phyloP scores from a whole-genome alignment of 2,797 vertebrate genomes.

The Hapalemur alaotrensis region DNA sequence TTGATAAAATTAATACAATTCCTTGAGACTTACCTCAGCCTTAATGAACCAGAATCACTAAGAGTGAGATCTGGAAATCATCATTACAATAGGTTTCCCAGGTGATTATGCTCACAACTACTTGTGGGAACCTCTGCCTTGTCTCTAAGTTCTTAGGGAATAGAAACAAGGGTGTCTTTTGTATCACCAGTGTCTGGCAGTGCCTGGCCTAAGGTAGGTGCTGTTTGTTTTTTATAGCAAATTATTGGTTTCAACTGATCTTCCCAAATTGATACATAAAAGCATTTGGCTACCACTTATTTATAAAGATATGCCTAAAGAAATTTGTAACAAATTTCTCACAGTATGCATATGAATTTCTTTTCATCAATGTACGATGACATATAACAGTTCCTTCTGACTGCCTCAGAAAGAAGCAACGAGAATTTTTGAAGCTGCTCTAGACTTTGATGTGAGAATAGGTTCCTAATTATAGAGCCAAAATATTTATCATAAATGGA shows the following conservation, averaged over 20 bases:
- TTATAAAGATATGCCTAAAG: neutral
- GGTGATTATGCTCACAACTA: neutral
- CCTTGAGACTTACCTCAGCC: neutral
- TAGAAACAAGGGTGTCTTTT: neutral
- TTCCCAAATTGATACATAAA: neutral
- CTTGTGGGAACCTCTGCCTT: neutral
- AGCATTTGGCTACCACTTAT: conserved; percentile 21
- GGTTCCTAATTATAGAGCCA: conserved; percentile 22
- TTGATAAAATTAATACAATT: neutral
- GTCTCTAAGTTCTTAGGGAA: neutral
- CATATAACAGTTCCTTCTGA: neutral
- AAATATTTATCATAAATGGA: conserved; percentile 1
- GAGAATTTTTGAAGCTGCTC: neutral
- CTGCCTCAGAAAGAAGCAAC: neutral
- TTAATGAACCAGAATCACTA: neutral
- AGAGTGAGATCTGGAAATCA: neutral
- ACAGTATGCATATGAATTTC: neutral
- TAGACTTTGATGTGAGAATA: conserved; percentile 33
- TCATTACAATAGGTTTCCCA: neutral
- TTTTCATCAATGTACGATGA: neutral
- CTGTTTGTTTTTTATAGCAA: neutral
- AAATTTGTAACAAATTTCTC: neutral
- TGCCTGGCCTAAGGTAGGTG: neutral
- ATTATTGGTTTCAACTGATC: neutral
- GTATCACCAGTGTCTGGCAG: neutral